Evolutionary conservation across 2,797 vertebrate genomes (phyloP).

Genomic region (Vultur gryphus): DNA sequence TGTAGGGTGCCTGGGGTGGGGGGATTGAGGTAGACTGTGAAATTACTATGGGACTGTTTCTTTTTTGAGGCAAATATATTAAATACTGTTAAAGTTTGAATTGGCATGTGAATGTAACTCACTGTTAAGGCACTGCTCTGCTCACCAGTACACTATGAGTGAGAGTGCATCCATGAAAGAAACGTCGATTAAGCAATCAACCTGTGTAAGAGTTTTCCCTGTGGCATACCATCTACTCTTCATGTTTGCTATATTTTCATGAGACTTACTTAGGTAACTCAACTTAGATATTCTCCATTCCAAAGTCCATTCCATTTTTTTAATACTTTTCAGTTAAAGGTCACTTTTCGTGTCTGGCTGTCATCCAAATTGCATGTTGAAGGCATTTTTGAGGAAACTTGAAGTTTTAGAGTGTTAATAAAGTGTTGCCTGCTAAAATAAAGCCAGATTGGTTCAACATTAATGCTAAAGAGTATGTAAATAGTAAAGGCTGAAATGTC

Average conservation of each 20-base stretch:
- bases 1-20: not conserved
- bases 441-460: not conserved
- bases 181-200: not conserved
- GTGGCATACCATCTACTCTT: not conserved
- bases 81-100: not conserved
- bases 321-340: not conserved
- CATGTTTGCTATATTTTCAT: not conserved
- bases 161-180: not conserved
- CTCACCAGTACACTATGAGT: not conserved
- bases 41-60: not conserved
- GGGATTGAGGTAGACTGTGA: not conserved
- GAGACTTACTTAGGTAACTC: not conserved
- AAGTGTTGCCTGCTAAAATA: not conserved
- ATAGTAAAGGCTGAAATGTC: not conserved
- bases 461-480: not conserved
- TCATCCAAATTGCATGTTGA: not conserved
- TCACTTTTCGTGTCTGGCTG: conserved; percentile 13
- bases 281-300: not conserved
- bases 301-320: not conserved
- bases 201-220: not conserved
- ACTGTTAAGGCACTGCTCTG: not conserved
- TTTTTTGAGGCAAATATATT: not conserved
- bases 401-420: not conserved
- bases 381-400: not conserved
- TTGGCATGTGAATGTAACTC: not conserved